Evolutionary conservation across 2,888 invertebrate species (phyloP), one percentile per base, ranked within the genome.

Genomic region (Oeneis ivallda): DNA sequence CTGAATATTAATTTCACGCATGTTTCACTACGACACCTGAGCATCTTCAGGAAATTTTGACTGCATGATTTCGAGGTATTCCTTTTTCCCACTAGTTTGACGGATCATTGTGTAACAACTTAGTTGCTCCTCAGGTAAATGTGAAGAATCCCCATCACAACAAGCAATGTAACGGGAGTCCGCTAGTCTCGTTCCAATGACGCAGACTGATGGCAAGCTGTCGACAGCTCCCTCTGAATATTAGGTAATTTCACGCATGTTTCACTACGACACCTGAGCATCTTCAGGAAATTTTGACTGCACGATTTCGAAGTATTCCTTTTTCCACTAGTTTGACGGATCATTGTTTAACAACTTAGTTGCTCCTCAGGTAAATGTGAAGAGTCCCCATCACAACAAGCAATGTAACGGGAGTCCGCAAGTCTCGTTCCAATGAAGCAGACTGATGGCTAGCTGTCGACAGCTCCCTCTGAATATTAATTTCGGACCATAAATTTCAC

Each of bases 1-100:
- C 71, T 64, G 74, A 77, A 81, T 82, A 81, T 79, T 80, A 80
- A 83, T 80, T 76, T 72, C 69, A n/a, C n/a, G n/a, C n/a, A n/a
- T n/a, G 26, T 5, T 26, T 26, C 26, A 26, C 26, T 26, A 26
- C 26, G 26, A 26, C 1, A 26, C 26, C 26, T 2, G 26, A 26
- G 26, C 26, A 26, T 26, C 26, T 26, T n/a, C n/a, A n/a, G n/a
- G n/a, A n/a, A n/a, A n/a, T n/a, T n/a, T n/a, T n/a, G n/a, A n/a
- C n/a, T n/a, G n/a, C n/a, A n/a, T n/a, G n/a, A n/a, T n/a, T n/a
- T n/a, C n/a, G n/a, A n/a, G n/a, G n/a, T n/a, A n/a, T n/a, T n/a
- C 26, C 26, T n/a, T n/a, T n/a, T n/a, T n/a, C n/a, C n/a, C n/a
- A n/a, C n/a, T n/a, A n/a, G n/a, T n/a, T n/a, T n/a, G n/a, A n/a